Conservation (phyloP, 1,140 invertebrate genomes). For the Pseudomyrmex sp. region DNA sequence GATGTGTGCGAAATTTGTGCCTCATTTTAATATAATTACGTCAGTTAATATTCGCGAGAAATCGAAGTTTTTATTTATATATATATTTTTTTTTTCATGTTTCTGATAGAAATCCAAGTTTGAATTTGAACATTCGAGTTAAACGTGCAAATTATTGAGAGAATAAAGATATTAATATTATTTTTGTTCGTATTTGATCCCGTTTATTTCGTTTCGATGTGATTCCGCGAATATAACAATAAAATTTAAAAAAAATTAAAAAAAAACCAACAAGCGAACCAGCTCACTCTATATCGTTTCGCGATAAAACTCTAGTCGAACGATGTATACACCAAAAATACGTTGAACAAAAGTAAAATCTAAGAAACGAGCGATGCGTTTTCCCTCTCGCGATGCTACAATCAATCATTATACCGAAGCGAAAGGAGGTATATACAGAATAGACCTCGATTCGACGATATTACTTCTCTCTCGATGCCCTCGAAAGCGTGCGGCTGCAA, state of each 20-base stretch:
- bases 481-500: conserved; percentile 44
- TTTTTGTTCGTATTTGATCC: no score
- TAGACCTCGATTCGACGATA: conserved; percentile 41
- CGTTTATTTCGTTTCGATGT: no score
- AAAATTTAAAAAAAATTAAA: not conserved
- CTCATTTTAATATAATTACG: not conserved
- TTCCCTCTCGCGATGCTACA: conserved; percentile 40
- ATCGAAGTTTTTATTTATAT: no score
- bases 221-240: no score
- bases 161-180: no score
- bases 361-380: conserved; percentile 30
- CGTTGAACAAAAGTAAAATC: conserved; percentile 18
- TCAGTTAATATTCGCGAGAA: not conserved
- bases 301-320: conserved; percentile 1
- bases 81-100: no score
- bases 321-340: not conserved
- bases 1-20: not conserved
- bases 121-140: no score
- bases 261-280: not conserved
- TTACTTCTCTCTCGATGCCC: conserved; percentile 44
- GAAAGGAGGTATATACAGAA: conserved; percentile 46
- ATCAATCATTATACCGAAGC: conserved; percentile 45
- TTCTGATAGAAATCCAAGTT: no score
- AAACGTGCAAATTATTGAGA: no score
- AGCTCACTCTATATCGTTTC: not conserved